Evolutionary conservation across 2,888 invertebrate species (phyloP), one percentile per base, ranked within the genome.

Genomic region (Leucoma salicis): DNA sequence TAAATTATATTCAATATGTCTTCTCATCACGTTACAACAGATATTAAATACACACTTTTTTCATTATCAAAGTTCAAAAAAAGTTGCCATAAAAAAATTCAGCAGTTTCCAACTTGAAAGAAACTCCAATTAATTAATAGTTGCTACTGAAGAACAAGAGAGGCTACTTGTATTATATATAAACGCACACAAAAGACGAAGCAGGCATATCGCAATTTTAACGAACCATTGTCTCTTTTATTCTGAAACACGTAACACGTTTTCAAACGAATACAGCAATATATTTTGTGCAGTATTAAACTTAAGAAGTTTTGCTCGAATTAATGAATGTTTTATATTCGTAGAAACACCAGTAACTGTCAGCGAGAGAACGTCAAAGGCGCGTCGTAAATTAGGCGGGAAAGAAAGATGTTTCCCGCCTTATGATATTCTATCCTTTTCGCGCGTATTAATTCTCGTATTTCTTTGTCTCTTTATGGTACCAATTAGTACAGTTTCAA

Each of bases 351-450:
- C 61, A 75, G 67, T 78, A 77, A 77, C 73, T 76, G 77, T 78
- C 77, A 77, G 57, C 77, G 60, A 45, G 53, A 63, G 59, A 63
- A 57, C 59, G 70, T 73, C 72, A 73, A 73, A 66, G 71, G 72
- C 54, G 53, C 48, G 39, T 66, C 65, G 60, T 80, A 79, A 80
- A 79, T 80, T 71, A 77, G 46, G 52, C 61, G 55, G 53, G 70
- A 78, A 80, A 81, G 83, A 83, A 84, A 85, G 83, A 87, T 83
- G 81, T 75, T 77, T 80, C 81, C 83, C 83, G 82, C 79, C 74
- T 66, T 59, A 57, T 51, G 53, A 36, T 54, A 47, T 49, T 49
- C 53, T 53, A 43, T 75, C 74, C 63, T 62, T 61, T 49, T 82
- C 71, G 43, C 12, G 42, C 67, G 8, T 42, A 34, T 11, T 7